Conservation (phyloP, 2,797 vertebrate genomes). For the Girardinus metallicus region DNA sequence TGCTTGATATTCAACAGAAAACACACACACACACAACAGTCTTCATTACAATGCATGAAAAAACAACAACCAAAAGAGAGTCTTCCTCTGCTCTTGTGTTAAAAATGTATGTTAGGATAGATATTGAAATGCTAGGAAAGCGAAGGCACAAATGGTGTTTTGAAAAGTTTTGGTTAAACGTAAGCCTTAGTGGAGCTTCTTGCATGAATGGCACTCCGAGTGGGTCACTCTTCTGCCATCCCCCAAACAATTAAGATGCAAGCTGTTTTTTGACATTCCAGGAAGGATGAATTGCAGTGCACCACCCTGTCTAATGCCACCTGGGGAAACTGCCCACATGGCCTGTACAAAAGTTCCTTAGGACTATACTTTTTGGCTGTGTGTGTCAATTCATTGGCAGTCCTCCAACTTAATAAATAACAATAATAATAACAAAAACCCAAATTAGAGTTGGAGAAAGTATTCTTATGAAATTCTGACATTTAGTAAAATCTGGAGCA, state of each 20-base stretch:
- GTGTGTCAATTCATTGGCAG: not conserved
- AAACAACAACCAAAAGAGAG: not conserved
- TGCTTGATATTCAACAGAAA: conserved; percentile 23
- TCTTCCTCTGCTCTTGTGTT: not conserved
- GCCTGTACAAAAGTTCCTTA: not conserved
- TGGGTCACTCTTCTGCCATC: not conserved
- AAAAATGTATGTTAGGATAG: not conserved
- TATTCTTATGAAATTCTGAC: not conserved
- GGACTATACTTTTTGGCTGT: not conserved
- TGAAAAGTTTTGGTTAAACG: conserved; percentile 4
- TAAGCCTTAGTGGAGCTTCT: not conserved
- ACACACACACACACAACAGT: not conserved
- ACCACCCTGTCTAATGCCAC: not conserved
- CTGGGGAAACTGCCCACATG: not conserved
- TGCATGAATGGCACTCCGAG: not conserved
- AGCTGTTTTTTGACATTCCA: not conserved
- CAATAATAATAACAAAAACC: not conserved
- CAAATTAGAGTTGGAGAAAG: not conserved
- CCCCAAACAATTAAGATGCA: not conserved
- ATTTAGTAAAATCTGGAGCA: not conserved
- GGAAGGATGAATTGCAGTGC: not conserved
- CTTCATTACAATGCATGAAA: not conserved
- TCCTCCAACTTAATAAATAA: not conserved
- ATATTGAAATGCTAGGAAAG: conserved; percentile 1
- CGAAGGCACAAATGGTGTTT: conserved; percentile 39